phyloP scores from a whole-genome alignment of 2,888 invertebrate genomes.

The Diarsia brunnea region DNA sequence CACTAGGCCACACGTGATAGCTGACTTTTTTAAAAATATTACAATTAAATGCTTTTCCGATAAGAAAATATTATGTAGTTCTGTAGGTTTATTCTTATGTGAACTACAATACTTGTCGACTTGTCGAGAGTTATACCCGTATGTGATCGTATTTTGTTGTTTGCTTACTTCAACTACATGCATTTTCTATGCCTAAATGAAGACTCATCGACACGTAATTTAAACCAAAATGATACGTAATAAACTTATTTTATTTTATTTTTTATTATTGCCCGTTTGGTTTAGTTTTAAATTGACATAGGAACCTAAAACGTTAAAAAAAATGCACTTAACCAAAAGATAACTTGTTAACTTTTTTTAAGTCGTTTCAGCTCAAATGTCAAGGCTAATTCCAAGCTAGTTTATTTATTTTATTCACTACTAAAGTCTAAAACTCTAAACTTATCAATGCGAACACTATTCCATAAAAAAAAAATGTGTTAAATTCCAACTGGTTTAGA shows the following conservation, averaged over 20 bases:
- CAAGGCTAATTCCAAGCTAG: too few relatives aligned
- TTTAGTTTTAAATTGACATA: not conserved
- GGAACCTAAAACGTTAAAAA: not conserved
- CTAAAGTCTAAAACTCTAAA: not conserved
- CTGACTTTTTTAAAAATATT: not conserved
- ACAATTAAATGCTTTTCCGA: not conserved
- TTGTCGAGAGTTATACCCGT: not conserved
- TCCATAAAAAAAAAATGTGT: not conserved
- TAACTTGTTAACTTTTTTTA: not conserved
- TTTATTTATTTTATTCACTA: too few relatives aligned
- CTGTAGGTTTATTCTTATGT: not conserved
- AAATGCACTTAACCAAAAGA: not conserved
- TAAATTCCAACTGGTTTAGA: not conserved
- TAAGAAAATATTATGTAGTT: not conserved
- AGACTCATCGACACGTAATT: too few relatives aligned
- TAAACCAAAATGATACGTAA: too few relatives aligned
- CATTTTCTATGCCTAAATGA: too few relatives aligned
- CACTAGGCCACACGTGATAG: too few relatives aligned
- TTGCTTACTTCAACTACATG: too few relatives aligned
- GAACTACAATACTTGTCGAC: not conserved
- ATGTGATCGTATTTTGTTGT: too few relatives aligned
- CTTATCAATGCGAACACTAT: not conserved
- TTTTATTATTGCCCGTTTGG: too few relatives aligned
- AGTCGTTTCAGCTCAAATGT: not conserved
- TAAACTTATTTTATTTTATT: too few relatives aligned